Base-by-base conservation (phyloP, 2,888 invertebrate species). In the Dilophus febrilis region DNA sequence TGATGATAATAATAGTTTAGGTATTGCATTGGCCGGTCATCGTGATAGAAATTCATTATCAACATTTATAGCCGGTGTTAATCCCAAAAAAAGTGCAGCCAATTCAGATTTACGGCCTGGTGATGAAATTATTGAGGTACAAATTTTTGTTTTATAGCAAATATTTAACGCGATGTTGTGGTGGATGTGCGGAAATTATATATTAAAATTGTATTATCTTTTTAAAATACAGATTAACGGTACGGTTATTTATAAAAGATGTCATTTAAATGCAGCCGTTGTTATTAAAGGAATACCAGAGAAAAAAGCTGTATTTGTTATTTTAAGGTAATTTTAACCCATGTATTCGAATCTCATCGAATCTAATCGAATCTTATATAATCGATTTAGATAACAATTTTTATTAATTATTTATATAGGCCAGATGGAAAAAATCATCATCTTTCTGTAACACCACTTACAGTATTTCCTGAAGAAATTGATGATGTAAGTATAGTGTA, bases 201-300 rank as follows among this genome's bases (percentile, higher is more conserved):
- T 14, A 6, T 22, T n/a, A 3, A 19, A n/a, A 18, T 18, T 18
- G 10, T 7, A 33, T 18, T 33, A 18, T 18, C 17, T 10, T 36
- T 16, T 18, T 10, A 34, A 17, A 50, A 64, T 64, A 12, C 66
- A 90, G 88, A 86, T 91, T 48, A 97, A 97, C 64, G 95, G 94
- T 10, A 77, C 83, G 44, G 88, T 94, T 13, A 66, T 98, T 37
- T 83, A 88, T 59, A 92, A 92, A 43, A 72, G 94, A 53, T 92
- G 92, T 62, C 97, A 97, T 63, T 73, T 95, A 47, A 94, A 95
- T 61, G 95, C 94, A 16, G 90, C 95, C 1, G 87, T 87, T 18
- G 81, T 92, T 57, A 95, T 98, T 62, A 94, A 94, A 65, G 82
- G 85, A 37, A 70, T 94, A 46, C 76, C 81, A 10, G 82, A 83